These are phyloP conservation scores for Typhlomys cinereus DNA, from an alignment of 2,113 vertebrate species.

Conservation along the genomic window DNA sequence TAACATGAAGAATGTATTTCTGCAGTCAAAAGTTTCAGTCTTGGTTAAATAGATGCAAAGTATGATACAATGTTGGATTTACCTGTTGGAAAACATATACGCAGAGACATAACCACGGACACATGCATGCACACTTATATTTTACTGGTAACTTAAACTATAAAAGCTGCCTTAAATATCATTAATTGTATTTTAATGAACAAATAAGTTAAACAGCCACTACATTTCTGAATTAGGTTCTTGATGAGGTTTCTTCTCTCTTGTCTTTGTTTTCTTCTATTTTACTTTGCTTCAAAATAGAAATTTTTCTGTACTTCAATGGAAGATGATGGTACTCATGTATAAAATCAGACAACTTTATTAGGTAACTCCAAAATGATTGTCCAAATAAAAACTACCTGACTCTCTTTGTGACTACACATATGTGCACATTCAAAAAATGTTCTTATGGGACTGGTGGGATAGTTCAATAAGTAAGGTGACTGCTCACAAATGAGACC, in stretches of 20 bases:
- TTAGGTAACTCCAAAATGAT: not conserved
- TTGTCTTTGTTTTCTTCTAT: accelerated
- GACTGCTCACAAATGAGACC: no score
- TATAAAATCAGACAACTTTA: not conserved
- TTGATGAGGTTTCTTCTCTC: not conserved
- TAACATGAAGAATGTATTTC: not conserved
- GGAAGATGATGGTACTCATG: not conserved
- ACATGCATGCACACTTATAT: not conserved
- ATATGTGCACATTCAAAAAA: not conserved
- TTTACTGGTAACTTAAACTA: not conserved
- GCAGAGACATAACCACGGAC: not conserved
- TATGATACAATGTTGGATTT: not conserved
- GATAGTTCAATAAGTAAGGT: not conserved
- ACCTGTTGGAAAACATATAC: not conserved
- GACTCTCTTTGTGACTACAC: not conserved
- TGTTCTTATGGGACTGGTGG: no score
- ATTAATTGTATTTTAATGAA: not conserved
- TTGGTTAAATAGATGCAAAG: not conserved
- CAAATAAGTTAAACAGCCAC: not conserved
- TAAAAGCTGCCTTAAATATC: not conserved
- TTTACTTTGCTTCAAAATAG: accelerated
- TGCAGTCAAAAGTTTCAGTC: not conserved
- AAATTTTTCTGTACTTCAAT: not conserved
- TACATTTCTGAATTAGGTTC: not conserved
- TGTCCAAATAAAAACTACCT: not conserved